phyloP scores from a whole-genome alignment of 2,113 vertebrate genomes.

The Carassius carassius region DNA sequence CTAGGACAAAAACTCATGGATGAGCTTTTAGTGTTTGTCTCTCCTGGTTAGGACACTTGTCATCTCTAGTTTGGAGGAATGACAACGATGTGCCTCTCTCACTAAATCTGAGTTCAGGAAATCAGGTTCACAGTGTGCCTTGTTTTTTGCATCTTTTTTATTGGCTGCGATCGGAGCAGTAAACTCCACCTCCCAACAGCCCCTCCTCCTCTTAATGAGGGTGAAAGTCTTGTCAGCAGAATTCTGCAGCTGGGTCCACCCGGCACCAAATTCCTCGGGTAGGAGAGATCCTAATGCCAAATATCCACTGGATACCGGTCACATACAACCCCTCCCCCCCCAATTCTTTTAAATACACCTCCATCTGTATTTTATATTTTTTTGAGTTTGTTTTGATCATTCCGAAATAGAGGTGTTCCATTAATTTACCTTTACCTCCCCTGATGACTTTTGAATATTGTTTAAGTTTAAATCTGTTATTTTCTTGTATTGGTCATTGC shows the following conservation, averaged over 20 bases:
- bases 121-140: slow-evolving; percentile 42
- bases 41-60: background rate
- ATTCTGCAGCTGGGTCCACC: slow-evolving; percentile 99
- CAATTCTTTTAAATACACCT: slow-evolving; percentile 42
- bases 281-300: slow-evolving; percentile 77
- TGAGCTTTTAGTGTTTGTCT: background rate
- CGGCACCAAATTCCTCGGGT: slow-evolving; percentile 99
- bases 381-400: background rate
- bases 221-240: slow-evolving; percentile 99
- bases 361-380: background rate
- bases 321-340: slow-evolving; percentile 22
- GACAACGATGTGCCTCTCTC: slow-evolving; percentile 4
- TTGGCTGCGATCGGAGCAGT: slow-evolving; percentile 96
- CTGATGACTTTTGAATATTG: background rate
- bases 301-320: slow-evolving; percentile 70
- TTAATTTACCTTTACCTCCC: slow-evolving; percentile 3
- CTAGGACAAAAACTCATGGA: background rate
- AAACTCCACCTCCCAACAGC: slow-evolving; percentile 99
- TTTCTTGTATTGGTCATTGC: background rate
- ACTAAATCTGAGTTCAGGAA: background rate
- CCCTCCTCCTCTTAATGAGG: slow-evolving; percentile 99
- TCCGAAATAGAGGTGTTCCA: background rate
- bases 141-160: slow-evolving; percentile 78
- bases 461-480: background rate
- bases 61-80: background rate